phyloP scores from a whole-genome alignment of 2,797 vertebrate species.

The Ficedula albicollis region DNA sequence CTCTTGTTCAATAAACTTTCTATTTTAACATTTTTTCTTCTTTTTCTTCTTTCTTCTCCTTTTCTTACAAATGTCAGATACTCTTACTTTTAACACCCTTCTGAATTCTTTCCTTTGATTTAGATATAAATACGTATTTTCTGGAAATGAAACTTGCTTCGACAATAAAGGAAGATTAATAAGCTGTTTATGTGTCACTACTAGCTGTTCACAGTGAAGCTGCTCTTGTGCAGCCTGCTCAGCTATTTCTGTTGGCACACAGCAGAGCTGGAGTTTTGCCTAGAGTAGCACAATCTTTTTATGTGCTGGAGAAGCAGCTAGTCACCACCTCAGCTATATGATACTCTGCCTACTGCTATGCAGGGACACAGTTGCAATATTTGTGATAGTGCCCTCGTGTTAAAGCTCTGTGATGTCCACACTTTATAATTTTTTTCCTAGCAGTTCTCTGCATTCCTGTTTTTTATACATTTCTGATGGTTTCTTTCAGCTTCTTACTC shows the following conservation, averaged over 20 bases:
- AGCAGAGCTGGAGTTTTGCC: constrained; percentile 57
- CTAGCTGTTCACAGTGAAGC: background rate
- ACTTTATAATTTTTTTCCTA: background rate
- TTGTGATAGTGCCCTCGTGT: background rate
- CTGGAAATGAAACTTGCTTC: background rate
- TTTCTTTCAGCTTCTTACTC: background rate
- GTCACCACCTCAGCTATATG: constrained; percentile 39
- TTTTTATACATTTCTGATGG: background rate
- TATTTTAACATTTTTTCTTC: background rate
- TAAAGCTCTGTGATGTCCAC: background rate
- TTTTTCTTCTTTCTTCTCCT: accelerated
- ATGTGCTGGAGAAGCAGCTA: background rate
- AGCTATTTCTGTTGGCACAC: constrained; percentile 52
- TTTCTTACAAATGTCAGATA: background rate
- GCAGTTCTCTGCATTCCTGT: background rate
- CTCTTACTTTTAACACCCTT: background rate
- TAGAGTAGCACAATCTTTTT: constrained; percentile 50
- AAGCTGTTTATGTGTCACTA: background rate
- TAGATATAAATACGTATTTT: background rate
- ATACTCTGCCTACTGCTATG: constrained; percentile 21
- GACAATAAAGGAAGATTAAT: background rate
- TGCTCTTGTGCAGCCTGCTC: constrained; percentile 30
- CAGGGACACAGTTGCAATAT: background rate
- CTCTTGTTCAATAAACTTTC: background rate
- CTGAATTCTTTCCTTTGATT: background rate